Evolutionary conservation across 2,113 vertebrate species (phyloP), one percentile per base, ranked within the genome.

Genomic region (Crotalus helleri): DNA sequence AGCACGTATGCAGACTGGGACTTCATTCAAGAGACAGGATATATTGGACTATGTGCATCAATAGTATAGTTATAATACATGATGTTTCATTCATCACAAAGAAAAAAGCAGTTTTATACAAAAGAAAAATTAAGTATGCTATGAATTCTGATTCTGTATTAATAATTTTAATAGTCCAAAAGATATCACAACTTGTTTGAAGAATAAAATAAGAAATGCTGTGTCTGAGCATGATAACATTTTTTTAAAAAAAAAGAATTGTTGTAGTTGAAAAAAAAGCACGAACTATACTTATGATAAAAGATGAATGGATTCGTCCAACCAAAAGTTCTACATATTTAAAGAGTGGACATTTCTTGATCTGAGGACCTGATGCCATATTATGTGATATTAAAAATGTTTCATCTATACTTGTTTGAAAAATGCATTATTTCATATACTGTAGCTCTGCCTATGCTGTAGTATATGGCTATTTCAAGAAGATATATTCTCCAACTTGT

Each of bases 171-270:
- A 29, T n/a, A 74, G n/a, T 12, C 1, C 39, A 23, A 59, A 90
- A 23, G 2, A 61, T 46, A 17, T 61, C 39, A 46, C 23, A 89
- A 39, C 21, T 61, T 59, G 3, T 61, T 93, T 26, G 12, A 81
- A 95, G 0, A 94, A 59, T 87, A 61, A 90, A 94, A 91, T 92
- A 21, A 46, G 4, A 87, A 39, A 58, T 53, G 91, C 93, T 55
- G 13, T 88, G 92, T 94, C 89, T 94, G 89, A 95, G 53, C 46
- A 85, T 92, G 91, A 64, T 91, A 92, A 81, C 21, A 26, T 59
- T 89, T 10, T 59, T 39, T 23, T 46, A 5, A 0, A 5, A 46
- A 46, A 46, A 46, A 57, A 57, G 49, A 57, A 4, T 19, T 57
- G 15, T 55, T 19, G 55, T 57, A 57, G 54, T 55, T 55, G 46